Percentiles rank a stretch among this genome's conserved stretches.
Conservation (phyloP, 1,140 invertebrate genomes). For the Dendroctonus ponderosae region DNA sequence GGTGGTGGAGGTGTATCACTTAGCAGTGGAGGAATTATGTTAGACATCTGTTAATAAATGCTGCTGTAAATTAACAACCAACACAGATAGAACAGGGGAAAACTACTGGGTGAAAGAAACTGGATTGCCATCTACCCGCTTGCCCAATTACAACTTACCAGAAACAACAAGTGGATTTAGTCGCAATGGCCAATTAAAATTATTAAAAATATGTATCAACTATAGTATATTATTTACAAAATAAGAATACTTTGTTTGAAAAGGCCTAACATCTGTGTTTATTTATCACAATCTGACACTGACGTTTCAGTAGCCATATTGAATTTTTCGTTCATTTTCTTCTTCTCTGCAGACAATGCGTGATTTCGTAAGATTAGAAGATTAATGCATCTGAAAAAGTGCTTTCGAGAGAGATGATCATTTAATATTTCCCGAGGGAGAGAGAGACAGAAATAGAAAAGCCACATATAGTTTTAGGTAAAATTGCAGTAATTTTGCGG, state of each 20-base stretch:
- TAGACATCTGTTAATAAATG: slow-evolving; percentile 43
- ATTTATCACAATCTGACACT: no score
- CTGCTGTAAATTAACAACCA: background rate
- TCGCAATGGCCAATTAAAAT: background rate
- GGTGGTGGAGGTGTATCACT: slow-evolving; percentile 65
- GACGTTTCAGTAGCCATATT: no score
- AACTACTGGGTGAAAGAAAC: background rate
- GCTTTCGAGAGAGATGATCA: no score
- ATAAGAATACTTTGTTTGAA: no score
- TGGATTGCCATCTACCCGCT: background rate
- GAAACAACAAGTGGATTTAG: background rate
- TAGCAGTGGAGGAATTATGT: slow-evolving; percentile 60
- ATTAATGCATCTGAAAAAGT: no score
- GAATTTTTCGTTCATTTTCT: no score
- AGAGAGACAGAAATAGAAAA: background rate
- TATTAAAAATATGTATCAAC: background rate
- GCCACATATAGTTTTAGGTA: background rate
- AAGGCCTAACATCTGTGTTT: no score
- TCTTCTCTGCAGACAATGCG: no score
- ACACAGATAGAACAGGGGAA: background rate
- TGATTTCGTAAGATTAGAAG: no score
- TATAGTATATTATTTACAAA: no score
- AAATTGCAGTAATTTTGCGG: background rate
- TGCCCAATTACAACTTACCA: background rate
- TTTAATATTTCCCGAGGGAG: no score